Evolutionary conservation across 2,888 invertebrate genomes (phyloP).

Genomic region (Brachynemurus nebulosus): DNA sequence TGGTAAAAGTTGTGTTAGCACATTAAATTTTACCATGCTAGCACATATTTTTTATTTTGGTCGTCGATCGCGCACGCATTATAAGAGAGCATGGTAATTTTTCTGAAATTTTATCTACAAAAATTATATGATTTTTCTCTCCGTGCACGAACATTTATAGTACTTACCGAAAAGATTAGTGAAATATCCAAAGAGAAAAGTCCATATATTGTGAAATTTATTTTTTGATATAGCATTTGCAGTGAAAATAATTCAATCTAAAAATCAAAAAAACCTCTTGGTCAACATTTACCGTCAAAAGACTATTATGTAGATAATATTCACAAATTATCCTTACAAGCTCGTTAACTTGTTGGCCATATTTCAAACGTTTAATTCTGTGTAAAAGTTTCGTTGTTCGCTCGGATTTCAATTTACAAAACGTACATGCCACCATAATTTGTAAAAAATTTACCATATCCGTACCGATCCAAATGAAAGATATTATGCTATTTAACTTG

Average conservation of each 20-base stretch:
- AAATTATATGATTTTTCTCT: too few species aligned
- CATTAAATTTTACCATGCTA: too few species aligned
- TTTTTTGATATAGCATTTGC: slow-evolving; percentile 3
- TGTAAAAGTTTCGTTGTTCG: not conserved
- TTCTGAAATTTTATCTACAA: too few species aligned
- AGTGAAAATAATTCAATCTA: slow-evolving; percentile 3
- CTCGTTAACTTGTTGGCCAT: not conserved
- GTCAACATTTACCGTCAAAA: too few species aligned
- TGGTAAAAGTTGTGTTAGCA: too few species aligned
- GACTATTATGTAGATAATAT: not conserved
- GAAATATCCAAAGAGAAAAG: not conserved
- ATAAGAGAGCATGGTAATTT: too few species aligned
- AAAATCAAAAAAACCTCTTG: not conserved
- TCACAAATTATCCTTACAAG: too few species aligned
- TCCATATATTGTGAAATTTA: not conserved
- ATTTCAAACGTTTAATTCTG: not conserved
- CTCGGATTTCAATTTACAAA: not conserved
- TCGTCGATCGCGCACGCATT: too few species aligned
- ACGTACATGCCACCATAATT: not conserved
- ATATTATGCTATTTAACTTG: not conserved
- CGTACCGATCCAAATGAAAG: not conserved
- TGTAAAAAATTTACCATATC: not conserved
- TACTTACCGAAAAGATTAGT: not conserved
- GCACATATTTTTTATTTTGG: too few species aligned
- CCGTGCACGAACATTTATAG: too few species aligned